Conservation (phyloP, 2,113 vertebrate genomes). For the Athene cunicularia region DNA sequence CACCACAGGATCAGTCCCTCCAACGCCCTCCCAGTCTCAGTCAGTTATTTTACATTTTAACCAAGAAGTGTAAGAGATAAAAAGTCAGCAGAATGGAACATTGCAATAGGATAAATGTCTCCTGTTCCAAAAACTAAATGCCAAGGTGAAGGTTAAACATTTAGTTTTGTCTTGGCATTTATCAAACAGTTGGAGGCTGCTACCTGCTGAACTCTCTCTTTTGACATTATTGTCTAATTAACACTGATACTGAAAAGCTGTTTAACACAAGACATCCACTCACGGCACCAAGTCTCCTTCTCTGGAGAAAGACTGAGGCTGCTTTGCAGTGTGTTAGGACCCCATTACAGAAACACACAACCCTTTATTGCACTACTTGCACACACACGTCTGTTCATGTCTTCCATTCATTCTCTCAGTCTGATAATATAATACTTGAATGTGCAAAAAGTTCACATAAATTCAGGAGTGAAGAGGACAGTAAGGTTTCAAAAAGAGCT, state of each 20-base stretch:
- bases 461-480: neutral
- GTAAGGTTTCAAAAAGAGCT: neutral
- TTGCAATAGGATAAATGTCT: neutral
- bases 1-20: rapidly evolving
- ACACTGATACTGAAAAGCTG: neutral
- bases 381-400: neutral
- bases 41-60: neutral
- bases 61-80: neutral
- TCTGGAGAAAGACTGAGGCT: neutral
- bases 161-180: neutral
- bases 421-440: neutral
- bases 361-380: neutral
- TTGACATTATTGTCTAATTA: neutral
- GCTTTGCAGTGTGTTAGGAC: neutral
- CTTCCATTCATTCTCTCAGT: neutral
- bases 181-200: neutral
- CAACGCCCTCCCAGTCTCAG: neutral
- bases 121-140: neutral
- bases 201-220: neutral
- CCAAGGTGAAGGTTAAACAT: constrained; percentile 33
- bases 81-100: neutral
- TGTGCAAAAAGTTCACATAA: neutral
- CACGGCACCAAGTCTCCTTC: neutral
- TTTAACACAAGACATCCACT: neutral
- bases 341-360: neutral